Percentiles rank a stretch among this genome's conserved stretches.
phyloP scores from a whole-genome alignment of 2,797 vertebrate genomes.

The Gobionotothen gibberifrons region DNA sequence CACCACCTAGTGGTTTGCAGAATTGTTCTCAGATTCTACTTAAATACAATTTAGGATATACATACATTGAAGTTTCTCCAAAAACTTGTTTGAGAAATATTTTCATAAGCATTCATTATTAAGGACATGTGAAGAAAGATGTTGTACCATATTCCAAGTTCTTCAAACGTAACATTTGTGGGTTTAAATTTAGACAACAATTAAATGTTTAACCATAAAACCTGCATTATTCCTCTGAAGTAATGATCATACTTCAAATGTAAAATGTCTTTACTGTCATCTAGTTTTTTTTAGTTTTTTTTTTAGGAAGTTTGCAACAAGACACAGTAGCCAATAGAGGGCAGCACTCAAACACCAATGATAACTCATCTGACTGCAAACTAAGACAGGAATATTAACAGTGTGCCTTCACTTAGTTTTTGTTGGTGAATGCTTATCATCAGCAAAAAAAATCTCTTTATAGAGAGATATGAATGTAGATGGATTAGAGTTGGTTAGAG shows the following conservation, averaged over 20 bases:
- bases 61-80: neutral
- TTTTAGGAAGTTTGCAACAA: conserved; percentile 22
- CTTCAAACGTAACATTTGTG: neutral
- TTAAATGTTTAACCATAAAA: neutral
- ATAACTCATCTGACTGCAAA: neutral
- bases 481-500: too few relatives aligned
- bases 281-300: neutral
- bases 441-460: too few relatives aligned
- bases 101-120: neutral
- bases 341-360: conserved; percentile 44
- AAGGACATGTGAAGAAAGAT: neutral
- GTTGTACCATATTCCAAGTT: neutral
- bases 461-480: too few relatives aligned
- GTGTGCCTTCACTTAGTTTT: too few relatives aligned
- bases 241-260: neutral
- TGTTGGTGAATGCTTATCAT: too few relatives aligned
- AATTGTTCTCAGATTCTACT: neutral
- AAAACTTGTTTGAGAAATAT: neutral
- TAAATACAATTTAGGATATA: neutral
- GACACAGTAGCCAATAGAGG: conserved; percentile 51
- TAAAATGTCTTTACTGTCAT: neutral
- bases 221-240: neutral
- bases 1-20: conserved; percentile 50
- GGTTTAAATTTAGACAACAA: neutral
- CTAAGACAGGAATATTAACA: too few relatives aligned